phyloP scores from a whole-genome alignment of 2,888 invertebrate genomes.

The Diachrysia chrysitis region DNA sequence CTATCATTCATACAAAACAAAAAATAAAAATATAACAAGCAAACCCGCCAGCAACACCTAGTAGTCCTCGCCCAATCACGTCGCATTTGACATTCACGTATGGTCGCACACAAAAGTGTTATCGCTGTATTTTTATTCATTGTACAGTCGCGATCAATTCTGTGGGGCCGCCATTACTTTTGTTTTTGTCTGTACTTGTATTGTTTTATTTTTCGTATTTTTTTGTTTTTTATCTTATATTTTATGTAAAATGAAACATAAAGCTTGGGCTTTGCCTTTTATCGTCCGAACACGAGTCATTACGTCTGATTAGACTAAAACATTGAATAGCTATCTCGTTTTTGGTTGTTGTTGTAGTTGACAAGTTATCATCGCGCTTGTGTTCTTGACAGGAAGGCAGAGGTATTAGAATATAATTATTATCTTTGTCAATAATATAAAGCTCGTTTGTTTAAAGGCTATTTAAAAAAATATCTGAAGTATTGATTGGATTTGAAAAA shows the following conservation, averaged over 20 bases:
- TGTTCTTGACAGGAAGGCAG: not conserved
- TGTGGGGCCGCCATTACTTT: conserved; percentile 44
- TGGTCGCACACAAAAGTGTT: conserved; percentile 66
- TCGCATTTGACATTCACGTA: conserved; percentile 63
- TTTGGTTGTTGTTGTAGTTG: not conserved
- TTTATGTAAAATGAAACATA: not conserved
- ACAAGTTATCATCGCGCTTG: not conserved
- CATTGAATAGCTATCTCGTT: not conserved
- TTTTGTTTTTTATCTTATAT: conserved; percentile 20
- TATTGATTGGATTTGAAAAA: no score
- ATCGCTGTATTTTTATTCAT: conserved; percentile 57
- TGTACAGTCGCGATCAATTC: conserved; percentile 52
- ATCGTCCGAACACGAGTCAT: not conserved
- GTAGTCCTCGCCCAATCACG: conserved; percentile 44
- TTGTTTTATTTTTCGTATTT: conserved; percentile 22
- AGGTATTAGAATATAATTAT: not conserved
- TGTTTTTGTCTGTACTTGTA: conserved; percentile 46
- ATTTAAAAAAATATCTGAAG: no score
- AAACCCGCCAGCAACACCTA: conserved; percentile 19
- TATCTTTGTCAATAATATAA: not conserved
- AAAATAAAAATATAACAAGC: not conserved
- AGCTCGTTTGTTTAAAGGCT: no score
- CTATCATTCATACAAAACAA: not conserved
- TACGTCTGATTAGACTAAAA: conserved; percentile 1
- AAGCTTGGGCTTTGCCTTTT: not conserved